phyloP scores from a whole-genome alignment of 2,888 invertebrate genomes.

The Noctua janthina region DNA sequence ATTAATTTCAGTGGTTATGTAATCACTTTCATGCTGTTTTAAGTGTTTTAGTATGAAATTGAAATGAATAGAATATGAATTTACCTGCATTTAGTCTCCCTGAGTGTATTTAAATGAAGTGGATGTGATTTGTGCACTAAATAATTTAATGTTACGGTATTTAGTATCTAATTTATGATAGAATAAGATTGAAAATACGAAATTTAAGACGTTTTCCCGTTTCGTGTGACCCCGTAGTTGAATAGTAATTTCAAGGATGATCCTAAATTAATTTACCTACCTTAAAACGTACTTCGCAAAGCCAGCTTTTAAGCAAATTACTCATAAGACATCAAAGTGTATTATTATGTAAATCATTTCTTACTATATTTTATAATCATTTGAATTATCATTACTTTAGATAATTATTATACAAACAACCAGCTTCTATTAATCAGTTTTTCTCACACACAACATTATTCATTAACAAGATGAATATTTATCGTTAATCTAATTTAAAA shows the following conservation, averaged over 20 bases:
- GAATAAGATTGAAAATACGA: neutral
- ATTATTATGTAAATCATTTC: neutral
- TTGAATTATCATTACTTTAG: conserved; percentile 1
- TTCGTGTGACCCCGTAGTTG: neutral
- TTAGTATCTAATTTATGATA: neutral
- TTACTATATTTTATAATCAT: neutral
- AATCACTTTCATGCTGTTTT: conserved; percentile 60
- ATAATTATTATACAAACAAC: conserved; percentile 8
- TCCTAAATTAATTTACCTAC: neutral
- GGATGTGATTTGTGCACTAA: neutral
- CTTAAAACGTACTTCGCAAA: no score
- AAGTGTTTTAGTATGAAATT: conserved; percentile 52
- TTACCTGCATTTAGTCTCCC: neutral
- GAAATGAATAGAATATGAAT: conserved; percentile 27
- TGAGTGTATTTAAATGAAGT: neutral
- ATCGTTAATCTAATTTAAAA: conserved; percentile 62
- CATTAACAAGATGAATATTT: conserved; percentile 58
- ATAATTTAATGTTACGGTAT: neutral
- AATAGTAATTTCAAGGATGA: neutral
- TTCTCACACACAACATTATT: conserved; percentile 45
- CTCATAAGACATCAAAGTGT: neutral
- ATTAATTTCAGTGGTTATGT: conserved; percentile 62
- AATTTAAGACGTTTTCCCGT: neutral
- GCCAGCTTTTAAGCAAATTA: neutral
- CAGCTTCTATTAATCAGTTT: conserved; percentile 26